These are phyloP conservation scores for Prionace glauca DNA, from an alignment of 2,797 vertebrate species.

Conservation along the genomic window DNA sequence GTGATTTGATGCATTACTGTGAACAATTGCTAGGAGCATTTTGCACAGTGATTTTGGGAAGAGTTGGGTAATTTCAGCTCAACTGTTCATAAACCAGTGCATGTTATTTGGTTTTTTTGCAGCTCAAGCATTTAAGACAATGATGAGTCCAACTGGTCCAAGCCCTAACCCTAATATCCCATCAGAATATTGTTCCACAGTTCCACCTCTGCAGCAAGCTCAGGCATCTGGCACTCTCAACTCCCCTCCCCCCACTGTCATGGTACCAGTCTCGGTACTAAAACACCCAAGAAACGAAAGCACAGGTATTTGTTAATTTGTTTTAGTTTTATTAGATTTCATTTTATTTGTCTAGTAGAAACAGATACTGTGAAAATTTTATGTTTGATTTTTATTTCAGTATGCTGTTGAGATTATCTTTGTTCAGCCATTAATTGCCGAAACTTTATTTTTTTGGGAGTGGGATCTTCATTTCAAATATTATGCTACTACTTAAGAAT, in stretches of 20 bases:
- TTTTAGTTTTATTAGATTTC: conserved; percentile 34
- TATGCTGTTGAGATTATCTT: not conserved
- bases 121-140: conserved; percentile 88
- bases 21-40: not conserved
- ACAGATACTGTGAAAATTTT: conserved; percentile 17
- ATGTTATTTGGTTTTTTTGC: conserved; percentile 39
- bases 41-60: not conserved
- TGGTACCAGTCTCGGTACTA: conserved; percentile 75
- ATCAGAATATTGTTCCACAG: conserved; percentile 68
- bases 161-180: conserved; percentile 70
- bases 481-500: not conserved
- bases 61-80: not conserved
- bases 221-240: conserved; percentile 62
- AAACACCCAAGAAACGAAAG: conserved; percentile 76
- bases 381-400: conserved; percentile 3
- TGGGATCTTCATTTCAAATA: not conserved
- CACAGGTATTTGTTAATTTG: conserved; percentile 49
- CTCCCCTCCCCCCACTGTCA: conserved; percentile 70
- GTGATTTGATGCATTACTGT: conserved; percentile 35
- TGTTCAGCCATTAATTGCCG: not conserved
- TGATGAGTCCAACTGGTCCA: conserved; percentile 85
- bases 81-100: conserved; percentile 27
- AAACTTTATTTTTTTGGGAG: not conserved
- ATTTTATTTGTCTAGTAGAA: conserved; percentile 23
- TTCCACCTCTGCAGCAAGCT: conserved; percentile 70